Evolutionary conservation across 2,888 invertebrate species (phyloP).

Genomic region (Drosophila histrio): DNA sequence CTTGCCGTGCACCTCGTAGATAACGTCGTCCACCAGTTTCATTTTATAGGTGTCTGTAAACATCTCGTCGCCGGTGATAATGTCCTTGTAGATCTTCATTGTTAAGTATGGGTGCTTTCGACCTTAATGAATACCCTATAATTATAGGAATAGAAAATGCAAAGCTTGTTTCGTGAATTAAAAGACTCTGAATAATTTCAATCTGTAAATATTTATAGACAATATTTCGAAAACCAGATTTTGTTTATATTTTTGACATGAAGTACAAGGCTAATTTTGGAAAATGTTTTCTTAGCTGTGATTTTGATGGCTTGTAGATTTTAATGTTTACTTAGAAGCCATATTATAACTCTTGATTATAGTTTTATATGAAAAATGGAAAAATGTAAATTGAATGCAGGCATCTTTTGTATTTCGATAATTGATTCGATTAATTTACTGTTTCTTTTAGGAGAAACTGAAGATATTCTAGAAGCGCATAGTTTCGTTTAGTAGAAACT

Average conservation of each 20-base stretch:
- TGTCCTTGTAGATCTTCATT: constrained; percentile 98
- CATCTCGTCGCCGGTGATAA: constrained; percentile 98
- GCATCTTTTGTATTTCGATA: too few relatives aligned
- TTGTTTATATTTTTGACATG: neutral
- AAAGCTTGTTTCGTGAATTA: neutral
- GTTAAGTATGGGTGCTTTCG: neutral
- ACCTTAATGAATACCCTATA: neutral
- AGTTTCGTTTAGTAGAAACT: too few relatives aligned
- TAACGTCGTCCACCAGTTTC: constrained; percentile 94
- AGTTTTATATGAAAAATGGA: too few relatives aligned
- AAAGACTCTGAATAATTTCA: neutral
- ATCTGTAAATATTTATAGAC: neutral
- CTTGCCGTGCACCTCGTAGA: constrained; percentile 97
- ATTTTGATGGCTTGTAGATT: neutral
- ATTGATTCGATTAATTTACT: too few relatives aligned
- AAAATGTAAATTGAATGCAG: too few relatives aligned
- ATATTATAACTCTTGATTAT: too few relatives aligned
- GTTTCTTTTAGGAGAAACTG: too few relatives aligned
- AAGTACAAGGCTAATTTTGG: neutral
- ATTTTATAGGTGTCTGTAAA: constrained; percentile 98
- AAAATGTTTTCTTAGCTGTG: neutral
- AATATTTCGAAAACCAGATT: neutral
- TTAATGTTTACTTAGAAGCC: too few relatives aligned
- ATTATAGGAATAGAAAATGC: neutral
- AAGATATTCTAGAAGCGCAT: too few relatives aligned